phyloP scores from a whole-genome alignment of 2,888 invertebrate genomes.

The Pristionchus fissidentatus region DNA sequence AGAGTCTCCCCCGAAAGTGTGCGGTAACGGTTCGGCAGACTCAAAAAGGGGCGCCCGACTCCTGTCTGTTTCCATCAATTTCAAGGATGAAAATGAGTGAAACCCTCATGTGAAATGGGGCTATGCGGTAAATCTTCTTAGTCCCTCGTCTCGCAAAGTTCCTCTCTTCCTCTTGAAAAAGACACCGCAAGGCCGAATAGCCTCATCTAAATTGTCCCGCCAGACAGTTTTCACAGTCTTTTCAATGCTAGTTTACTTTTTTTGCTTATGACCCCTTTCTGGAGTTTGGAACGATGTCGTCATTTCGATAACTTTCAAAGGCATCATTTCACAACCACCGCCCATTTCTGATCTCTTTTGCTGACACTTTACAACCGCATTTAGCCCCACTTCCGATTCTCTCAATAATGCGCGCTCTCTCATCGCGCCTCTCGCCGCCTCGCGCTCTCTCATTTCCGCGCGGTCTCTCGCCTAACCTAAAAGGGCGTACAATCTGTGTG shows the following conservation, averaged over 20 bases:
- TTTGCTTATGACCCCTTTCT: too few species aligned
- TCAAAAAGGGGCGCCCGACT: constrained; percentile 34
- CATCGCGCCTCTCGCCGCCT: background rate
- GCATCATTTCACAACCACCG: too few species aligned
- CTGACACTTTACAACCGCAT: background rate
- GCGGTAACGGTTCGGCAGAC: constrained; percentile 9
- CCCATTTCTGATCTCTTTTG: background rate
- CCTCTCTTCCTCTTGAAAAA: constrained; percentile 42
- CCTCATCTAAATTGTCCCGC: constrained; percentile 19
- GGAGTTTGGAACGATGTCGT: too few species aligned
- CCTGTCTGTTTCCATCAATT: constrained; percentile 40
- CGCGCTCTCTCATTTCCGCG: background rate
- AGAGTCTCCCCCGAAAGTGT: background rate
- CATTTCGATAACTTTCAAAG: too few species aligned
- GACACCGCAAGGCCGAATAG: constrained; percentile 30
- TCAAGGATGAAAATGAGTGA: constrained; percentile 42
- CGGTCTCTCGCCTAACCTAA: constrained; percentile 2
- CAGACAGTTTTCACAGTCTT: constrained; percentile 7
- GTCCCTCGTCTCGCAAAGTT: constrained; percentile 40
- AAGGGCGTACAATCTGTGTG: constrained; percentile 42
- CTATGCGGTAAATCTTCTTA: constrained; percentile 43
- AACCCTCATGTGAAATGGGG: constrained; percentile 24
- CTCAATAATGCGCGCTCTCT: constrained; percentile 12
- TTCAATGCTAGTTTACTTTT: too few species aligned
- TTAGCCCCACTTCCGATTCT: background rate